These are phyloP conservation scores for Phymatocera aterrima DNA, from an alignment of 2,888 invertebrate genomes.

Conservation along the genomic window DNA sequence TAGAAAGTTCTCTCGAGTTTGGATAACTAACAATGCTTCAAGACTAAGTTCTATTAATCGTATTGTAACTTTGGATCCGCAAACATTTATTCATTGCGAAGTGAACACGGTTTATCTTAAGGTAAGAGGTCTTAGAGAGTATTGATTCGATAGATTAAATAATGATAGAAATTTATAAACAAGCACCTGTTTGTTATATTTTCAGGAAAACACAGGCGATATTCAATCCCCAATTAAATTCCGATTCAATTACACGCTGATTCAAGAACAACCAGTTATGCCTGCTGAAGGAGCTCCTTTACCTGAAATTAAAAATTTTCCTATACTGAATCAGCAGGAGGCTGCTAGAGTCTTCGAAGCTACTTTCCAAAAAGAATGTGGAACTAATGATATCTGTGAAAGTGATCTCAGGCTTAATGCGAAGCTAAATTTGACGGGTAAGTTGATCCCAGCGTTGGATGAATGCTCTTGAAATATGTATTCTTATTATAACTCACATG, in stretches of 20 bases:
- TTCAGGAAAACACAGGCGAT: conserved; percentile 86
- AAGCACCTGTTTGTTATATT: conserved; percentile 43
- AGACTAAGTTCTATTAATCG: conserved; percentile 80
- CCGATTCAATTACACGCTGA: conserved; percentile 88
- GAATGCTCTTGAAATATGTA: conserved; percentile 52
- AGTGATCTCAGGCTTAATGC: conserved; percentile 86
- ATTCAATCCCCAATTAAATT: conserved; percentile 93
- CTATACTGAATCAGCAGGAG: conserved; percentile 92
- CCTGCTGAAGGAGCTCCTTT: conserved; percentile 76
- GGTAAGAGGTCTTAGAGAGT: too few species aligned
- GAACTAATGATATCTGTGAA: conserved; percentile 90
- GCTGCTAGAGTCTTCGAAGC: conserved; percentile 89
- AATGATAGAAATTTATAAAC: conserved; percentile 12
- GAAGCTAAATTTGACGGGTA: conserved; percentile 78
- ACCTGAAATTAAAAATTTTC: conserved; percentile 86
- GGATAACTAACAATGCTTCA: conserved; percentile 80
- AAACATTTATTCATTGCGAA: conserved; percentile 81
- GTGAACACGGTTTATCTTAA: conserved; percentile 90
- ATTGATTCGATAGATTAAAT: too few species aligned
- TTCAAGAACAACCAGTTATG: conserved; percentile 81
- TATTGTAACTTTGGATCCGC: conserved; percentile 80
- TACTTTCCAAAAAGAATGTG: conserved; percentile 94
- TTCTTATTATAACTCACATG: too few species aligned
- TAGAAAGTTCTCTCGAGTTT: conserved; percentile 88
- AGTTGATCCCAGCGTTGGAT: conserved; percentile 51